Conservation (phyloP, 2,113 vertebrate genomes). For the Copsychus sechellarum region DNA sequence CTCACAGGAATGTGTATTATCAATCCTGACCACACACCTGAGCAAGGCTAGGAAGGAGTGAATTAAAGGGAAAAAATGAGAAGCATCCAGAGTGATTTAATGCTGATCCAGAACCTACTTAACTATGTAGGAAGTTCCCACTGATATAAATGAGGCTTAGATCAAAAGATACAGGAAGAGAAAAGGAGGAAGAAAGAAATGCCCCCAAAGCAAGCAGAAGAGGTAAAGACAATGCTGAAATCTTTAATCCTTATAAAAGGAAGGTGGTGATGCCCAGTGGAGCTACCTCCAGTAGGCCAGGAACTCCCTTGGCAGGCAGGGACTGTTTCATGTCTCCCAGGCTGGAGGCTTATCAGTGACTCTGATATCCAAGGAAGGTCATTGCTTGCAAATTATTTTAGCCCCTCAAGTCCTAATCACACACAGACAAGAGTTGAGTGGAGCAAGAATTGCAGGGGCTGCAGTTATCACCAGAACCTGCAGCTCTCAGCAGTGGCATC, state of each 20-base stretch:
- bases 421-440: background rate
- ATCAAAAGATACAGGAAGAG: background rate
- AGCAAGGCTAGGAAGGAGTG: background rate
- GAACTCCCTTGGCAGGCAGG: background rate
- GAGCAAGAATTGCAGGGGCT: fast-evolving
- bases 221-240: background rate
- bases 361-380: background rate
- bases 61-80: background rate
- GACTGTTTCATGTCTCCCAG: background rate
- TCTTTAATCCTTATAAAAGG: background rate
- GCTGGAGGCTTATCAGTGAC: background rate
- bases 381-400: background rate
- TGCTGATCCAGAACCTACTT: background rate
- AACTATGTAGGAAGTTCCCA: background rate
- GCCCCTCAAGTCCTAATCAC: background rate
- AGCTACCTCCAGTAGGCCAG: background rate
- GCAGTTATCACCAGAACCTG: background rate
- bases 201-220: background rate
- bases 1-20: background rate
- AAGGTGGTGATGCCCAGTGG: background rate
- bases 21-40: background rate
- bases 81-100: background rate
- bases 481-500: fast-evolving
- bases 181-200: background rate
- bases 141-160: background rate